Conservation (phyloP, 2,113 vertebrate genomes). For the Mormyrus iriodes region DNA sequence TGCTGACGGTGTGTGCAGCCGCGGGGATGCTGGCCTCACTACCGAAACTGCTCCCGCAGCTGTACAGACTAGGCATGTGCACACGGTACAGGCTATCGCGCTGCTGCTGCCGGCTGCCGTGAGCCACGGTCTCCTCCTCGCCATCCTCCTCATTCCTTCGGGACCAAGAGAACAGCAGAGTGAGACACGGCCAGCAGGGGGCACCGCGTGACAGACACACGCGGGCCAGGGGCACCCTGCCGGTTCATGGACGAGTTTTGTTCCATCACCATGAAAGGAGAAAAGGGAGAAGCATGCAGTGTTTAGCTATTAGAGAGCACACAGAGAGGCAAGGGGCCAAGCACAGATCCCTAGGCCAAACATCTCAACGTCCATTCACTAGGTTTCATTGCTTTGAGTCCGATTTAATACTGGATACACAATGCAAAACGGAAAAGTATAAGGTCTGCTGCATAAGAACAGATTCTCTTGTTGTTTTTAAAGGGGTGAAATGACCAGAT, state of each 20-base stretch:
- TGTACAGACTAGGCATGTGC: slow-evolving; percentile 97
- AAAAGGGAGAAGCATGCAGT: slow-evolving; percentile 9
- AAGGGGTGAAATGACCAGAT: slow-evolving; percentile 43
- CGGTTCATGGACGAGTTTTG: not conserved
- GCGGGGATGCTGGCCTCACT: slow-evolving; percentile 95
- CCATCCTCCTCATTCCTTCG: slow-evolving; percentile 77
- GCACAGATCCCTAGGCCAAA: not conserved
- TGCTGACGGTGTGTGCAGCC: slow-evolving; percentile 94
- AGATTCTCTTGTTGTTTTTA: slow-evolving; percentile 45
- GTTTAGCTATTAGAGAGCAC: not conserved
- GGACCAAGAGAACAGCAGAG: slow-evolving; percentile 28
- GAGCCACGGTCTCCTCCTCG: slow-evolving; percentile 78
- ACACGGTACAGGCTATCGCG: slow-evolving; percentile 94
- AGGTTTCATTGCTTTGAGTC: not conserved
- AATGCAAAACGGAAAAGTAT: slow-evolving; percentile 37
- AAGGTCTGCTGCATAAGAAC: slow-evolving; percentile 30
- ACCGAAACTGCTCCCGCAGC: slow-evolving; percentile 98
- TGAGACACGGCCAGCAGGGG: slow-evolving; percentile 11
- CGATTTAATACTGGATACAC: not conserved
- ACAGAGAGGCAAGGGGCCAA: not conserved
- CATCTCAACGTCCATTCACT: not conserved
- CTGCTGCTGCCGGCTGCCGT: slow-evolving; percentile 78
- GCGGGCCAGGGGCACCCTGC: not conserved
- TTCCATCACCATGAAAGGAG: not conserved
- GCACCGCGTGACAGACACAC: not conserved